Evolutionary conservation across 2,113 vertebrate species (phyloP).

Genomic region (Seriola aureovittata): DNA sequence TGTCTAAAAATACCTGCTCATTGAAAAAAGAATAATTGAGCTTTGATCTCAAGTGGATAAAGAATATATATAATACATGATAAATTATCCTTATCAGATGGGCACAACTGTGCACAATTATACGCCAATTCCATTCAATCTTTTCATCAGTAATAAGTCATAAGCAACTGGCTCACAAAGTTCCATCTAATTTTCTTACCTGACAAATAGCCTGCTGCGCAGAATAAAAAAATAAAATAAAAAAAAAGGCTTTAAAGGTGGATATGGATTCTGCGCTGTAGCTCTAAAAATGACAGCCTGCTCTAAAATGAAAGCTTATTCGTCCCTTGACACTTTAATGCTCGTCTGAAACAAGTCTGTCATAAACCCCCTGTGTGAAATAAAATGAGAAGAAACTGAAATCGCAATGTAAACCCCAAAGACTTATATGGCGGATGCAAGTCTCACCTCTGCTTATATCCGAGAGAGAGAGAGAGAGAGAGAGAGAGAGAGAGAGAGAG

Average conservation of each 20-base stretch:
- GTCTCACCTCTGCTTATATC: neutral
- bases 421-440: slow-evolving; percentile 15
- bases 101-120: slow-evolving; percentile 31
- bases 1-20: neutral
- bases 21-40: neutral
- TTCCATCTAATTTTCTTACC: neutral
- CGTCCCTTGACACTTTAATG: slow-evolving; percentile 53
- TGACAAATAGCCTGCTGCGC: slow-evolving; percentile 25
- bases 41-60: slow-evolving; percentile 19
- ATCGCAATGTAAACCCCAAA: slow-evolving; percentile 46
- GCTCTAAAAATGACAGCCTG: slow-evolving; percentile 34
- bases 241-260: slow-evolving; percentile 32
- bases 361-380: slow-evolving; percentile 18
- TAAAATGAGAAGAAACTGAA: slow-evolving; percentile 30
- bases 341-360: slow-evolving; percentile 29
- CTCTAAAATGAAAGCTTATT: slow-evolving; percentile 28
- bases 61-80: neutral
- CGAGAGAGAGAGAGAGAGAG: neutral
- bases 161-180: slow-evolving; percentile 3
- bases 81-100: slow-evolving; percentile 13
- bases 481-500: too few species aligned
- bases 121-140: neutral
- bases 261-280: slow-evolving; percentile 9
- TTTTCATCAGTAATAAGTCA: slow-evolving; percentile 13
- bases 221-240: neutral